These are phyloP conservation scores for Beaufortia kweichowensis DNA, from an alignment of 2,113 vertebrate species.

Conservation along the genomic window DNA sequence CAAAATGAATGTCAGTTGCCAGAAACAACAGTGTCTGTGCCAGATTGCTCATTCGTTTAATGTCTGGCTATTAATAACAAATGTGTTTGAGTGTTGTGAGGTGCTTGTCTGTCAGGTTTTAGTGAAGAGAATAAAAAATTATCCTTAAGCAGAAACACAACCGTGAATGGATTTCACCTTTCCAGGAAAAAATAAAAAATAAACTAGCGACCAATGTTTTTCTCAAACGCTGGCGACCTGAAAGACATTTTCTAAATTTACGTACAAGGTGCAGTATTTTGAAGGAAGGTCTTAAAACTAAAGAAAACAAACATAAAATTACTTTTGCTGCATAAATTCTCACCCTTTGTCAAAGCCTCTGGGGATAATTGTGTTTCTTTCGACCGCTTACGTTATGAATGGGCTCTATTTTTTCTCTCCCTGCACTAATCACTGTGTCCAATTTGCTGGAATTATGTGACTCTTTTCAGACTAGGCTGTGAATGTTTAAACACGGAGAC, in stretches of 20 bases:
- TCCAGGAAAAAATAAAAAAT: constrained; percentile 42
- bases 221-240: constrained; percentile 18
- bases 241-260: constrained; percentile 38
- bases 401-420: constrained; percentile 46
- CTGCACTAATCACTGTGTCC: constrained; percentile 62
- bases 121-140: not conserved
- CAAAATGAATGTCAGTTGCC: not conserved
- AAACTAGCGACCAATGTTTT: constrained; percentile 31
- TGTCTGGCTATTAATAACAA: not conserved
- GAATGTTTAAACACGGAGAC: constrained; percentile 58
- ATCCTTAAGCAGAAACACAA: too few relatives aligned
- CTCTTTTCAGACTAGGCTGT: constrained; percentile 60
- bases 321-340: constrained; percentile 51
- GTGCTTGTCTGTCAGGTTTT: not conserved
- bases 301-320: constrained; percentile 50
- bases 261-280: constrained; percentile 30
- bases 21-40: not conserved
- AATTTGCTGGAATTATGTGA: constrained; percentile 65
- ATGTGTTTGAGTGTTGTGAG: not conserved
- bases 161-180: constrained; percentile 40
- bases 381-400: constrained; percentile 52
- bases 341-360: constrained; percentile 36
- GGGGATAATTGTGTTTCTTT: constrained; percentile 53
- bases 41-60: not conserved
- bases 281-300: constrained; percentile 50